Conservation (phyloP, 2,797 vertebrate genomes). For the Heteromormyrus szaboi region DNA sequence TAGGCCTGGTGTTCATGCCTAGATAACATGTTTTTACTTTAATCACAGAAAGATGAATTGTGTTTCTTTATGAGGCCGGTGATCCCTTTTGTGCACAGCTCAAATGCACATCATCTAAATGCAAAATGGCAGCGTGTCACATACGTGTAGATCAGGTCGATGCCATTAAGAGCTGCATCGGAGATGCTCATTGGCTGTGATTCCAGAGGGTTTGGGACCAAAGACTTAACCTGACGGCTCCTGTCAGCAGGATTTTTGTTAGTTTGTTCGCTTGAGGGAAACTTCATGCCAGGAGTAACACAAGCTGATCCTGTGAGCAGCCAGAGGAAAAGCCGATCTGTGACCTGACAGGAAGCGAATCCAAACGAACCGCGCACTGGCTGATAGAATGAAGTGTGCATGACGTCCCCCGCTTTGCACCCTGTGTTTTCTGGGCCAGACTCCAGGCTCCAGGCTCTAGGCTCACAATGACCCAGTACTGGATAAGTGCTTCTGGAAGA, state of each 20-base stretch:
- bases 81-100: neutral
- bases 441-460: neutral
- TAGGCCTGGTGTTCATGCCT: neutral
- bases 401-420: neutral
- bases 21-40: neutral
- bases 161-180: neutral
- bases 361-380: neutral
- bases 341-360: neutral
- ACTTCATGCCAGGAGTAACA: neutral
- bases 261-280: slow-evolving; percentile 25
- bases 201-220: slow-evolving; percentile 1
- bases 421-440: neutral
- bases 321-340: neutral
- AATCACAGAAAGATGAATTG: neutral
- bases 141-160: neutral
- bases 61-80: neutral
- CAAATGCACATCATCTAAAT: slow-evolving; percentile 6
- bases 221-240: slow-evolving; percentile 36
- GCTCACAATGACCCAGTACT: neutral
- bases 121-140: neutral
- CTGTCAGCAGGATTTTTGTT: slow-evolving; percentile 34
- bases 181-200: neutral
- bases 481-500: neutral
- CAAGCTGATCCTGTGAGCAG: neutral
- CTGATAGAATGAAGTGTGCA: neutral